A percentile compares a stretch with the other conserved stretches of the same genome.
Evolutionary conservation across 2,888 invertebrate species (phyloP).

Genomic region (Ischnura elegans): DNA sequence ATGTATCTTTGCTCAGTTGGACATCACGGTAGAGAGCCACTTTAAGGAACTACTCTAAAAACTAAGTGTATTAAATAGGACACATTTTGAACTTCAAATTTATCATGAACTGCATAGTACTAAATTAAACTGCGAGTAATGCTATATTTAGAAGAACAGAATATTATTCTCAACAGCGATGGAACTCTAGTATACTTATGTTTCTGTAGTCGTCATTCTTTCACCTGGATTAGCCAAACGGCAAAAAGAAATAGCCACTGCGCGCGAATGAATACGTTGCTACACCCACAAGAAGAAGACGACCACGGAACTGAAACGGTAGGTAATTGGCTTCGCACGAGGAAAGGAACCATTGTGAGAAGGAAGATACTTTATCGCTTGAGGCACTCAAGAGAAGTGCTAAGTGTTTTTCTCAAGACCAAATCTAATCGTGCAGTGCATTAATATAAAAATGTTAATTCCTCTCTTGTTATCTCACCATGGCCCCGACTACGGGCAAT

Average conservation of each 20-base stretch:
- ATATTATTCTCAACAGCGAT: no score
- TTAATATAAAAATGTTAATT: constrained; percentile 25
- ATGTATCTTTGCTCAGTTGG: no score
- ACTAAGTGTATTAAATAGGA: no score
- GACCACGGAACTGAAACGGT: background rate
- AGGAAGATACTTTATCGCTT: background rate
- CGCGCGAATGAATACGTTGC: background rate
- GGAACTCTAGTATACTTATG: background rate
- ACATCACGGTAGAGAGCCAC: no score
- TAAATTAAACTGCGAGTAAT: no score
- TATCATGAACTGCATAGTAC: no score
- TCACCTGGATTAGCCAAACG: background rate
- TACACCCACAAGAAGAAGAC: background rate
- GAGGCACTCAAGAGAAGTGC: background rate
- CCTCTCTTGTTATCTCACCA: background rate
- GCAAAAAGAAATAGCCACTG: background rate
- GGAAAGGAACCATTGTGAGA: background rate
- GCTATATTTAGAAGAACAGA: no score
- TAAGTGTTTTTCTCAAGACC: background rate
- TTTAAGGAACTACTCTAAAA: no score
- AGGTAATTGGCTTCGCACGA: background rate
- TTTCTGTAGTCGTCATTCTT: background rate
- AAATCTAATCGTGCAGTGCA: background rate
- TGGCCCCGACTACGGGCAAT: background rate
- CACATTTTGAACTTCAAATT: no score